Conservation (phyloP, 2,797 vertebrate genomes). For the Anolis apletophallus region DNA sequence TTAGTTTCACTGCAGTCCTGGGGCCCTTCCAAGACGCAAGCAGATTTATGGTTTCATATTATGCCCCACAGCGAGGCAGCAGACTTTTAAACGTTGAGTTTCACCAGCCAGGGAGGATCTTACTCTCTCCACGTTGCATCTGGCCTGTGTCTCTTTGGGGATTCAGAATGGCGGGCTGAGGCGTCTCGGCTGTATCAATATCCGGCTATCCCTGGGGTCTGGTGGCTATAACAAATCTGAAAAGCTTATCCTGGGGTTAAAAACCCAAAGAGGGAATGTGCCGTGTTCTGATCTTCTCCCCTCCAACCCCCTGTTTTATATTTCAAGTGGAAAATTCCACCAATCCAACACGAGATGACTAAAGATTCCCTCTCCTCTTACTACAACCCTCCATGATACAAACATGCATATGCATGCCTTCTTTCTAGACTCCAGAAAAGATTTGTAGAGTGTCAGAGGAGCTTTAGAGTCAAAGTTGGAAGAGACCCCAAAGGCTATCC, state of each 20-base stretch:
- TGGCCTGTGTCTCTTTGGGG: background rate
- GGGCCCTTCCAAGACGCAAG: background rate
- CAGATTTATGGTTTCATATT: slow-evolving; percentile 11
- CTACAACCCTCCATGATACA: too few relatives aligned
- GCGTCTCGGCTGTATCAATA: background rate
- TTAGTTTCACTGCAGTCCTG: slow-evolving; percentile 8
- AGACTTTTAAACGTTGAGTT: background rate
- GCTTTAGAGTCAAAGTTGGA: too few relatives aligned
- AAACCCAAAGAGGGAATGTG: background rate
- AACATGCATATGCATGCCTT: too few relatives aligned
- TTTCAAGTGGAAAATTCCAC: too few relatives aligned
- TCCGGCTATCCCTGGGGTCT: background rate
- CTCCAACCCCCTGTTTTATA: too few relatives aligned
- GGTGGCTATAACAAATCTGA: background rate
- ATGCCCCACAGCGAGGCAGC: background rate
- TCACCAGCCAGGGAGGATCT: background rate
- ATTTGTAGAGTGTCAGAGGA: too few relatives aligned
- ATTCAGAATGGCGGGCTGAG: background rate
- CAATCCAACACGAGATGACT: too few relatives aligned
- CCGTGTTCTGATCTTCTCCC: rapidly evolving
- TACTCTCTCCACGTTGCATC: too few relatives aligned
- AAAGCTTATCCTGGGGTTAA: background rate
- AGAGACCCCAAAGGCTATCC: too few relatives aligned
- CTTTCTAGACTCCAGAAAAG: too few relatives aligned
- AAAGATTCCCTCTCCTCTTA: too few relatives aligned